Percentiles rank a stretch among this genome's conserved stretches.
These are phyloP conservation scores for Picathartes gymnocephalus DNA, from an alignment of 2,113 vertebrate genomes.

Conservation along the genomic window DNA sequence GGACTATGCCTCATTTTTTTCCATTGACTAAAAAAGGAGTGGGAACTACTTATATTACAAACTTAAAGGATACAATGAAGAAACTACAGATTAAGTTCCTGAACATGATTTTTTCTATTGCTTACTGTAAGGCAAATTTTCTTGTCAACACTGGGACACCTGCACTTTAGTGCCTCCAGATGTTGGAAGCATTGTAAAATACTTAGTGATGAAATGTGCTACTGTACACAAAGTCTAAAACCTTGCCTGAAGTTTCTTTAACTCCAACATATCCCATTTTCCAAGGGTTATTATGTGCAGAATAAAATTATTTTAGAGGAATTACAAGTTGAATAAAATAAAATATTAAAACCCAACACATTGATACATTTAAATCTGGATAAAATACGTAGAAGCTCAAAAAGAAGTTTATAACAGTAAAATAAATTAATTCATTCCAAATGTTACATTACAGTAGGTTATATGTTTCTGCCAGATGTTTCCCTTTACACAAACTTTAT, in stretches of 20 bases:
- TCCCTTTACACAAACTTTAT: slow-evolving; percentile 69
- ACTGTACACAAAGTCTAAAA: not conserved
- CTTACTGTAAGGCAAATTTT: not conserved
- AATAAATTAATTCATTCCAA: slow-evolving; percentile 64
- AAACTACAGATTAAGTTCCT: not conserved
- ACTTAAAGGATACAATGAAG: not conserved
- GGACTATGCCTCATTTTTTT: not conserved
- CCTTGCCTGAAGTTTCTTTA: not conserved
- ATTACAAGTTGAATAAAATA: slow-evolving; percentile 12
- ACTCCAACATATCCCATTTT: not conserved
- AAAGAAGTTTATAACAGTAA: slow-evolving; percentile 54
- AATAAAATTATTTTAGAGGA: slow-evolving; percentile 12
- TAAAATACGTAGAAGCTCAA: slow-evolving; percentile 41
- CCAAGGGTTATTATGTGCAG: not conserved
- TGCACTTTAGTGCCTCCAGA: not conserved
- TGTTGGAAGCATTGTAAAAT: not conserved
- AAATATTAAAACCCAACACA: slow-evolving; percentile 17
- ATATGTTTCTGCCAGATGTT: slow-evolving; percentile 70
- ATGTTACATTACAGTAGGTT: slow-evolving; percentile 58
- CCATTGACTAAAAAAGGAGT: not conserved
- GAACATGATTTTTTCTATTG: not conserved
- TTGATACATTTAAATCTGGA: slow-evolving; percentile 30
- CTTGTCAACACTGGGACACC: not conserved
- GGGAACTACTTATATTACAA: not conserved
- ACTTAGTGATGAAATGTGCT: not conserved